A percentile compares a stretch with the other conserved stretches of the same genome.
These are phyloP conservation scores for Araneus ventricosus DNA, from an alignment of 1,140 invertebrate genomes.

Conservation along the genomic window DNA sequence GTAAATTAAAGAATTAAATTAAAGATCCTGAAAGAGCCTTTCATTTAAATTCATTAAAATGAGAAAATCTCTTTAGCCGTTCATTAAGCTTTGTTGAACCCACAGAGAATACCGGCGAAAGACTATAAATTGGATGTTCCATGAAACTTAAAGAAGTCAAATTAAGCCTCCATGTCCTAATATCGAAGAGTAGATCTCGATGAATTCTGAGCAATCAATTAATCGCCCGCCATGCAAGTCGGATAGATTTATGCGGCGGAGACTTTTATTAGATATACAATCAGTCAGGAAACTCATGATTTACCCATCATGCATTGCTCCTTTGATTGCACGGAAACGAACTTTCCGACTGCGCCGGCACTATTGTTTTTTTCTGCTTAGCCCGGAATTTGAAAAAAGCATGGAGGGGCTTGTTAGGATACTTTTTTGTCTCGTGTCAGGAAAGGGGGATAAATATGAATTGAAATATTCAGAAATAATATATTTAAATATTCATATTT, in stretches of 20 bases:
- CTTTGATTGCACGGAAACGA: slow-evolving; percentile 55
- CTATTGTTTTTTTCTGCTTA: slow-evolving; percentile 32
- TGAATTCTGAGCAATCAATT: slow-evolving; percentile 49
- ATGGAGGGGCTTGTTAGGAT: not conserved
- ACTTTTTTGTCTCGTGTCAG: not conserved
- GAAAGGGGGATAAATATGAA: not conserved
- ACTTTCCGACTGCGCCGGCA: not conserved
- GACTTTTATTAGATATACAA: slow-evolving; percentile 70
- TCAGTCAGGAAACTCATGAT: slow-evolving; percentile 31
- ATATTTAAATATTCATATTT: too few species aligned
- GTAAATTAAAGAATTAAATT: too few species aligned
- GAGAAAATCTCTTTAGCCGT: too few species aligned
- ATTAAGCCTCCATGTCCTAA: too few species aligned
- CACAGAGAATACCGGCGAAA: too few species aligned
- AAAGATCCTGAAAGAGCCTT: too few species aligned
- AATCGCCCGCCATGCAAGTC: slow-evolving; percentile 61
- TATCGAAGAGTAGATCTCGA: not conserved
- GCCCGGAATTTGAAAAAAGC: not conserved
- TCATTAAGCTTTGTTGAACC: too few species aligned
- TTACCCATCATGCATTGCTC: slow-evolving; percentile 59
- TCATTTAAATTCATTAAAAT: too few species aligned
- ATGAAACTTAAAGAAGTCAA: too few species aligned
- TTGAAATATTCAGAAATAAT: too few species aligned
- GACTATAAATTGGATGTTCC: too few species aligned
- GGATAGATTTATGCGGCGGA: slow-evolving; percentile 71